Evolutionary conservation across 2,888 invertebrate genomes (phyloP).

Genomic region (Timandra comae): DNA sequence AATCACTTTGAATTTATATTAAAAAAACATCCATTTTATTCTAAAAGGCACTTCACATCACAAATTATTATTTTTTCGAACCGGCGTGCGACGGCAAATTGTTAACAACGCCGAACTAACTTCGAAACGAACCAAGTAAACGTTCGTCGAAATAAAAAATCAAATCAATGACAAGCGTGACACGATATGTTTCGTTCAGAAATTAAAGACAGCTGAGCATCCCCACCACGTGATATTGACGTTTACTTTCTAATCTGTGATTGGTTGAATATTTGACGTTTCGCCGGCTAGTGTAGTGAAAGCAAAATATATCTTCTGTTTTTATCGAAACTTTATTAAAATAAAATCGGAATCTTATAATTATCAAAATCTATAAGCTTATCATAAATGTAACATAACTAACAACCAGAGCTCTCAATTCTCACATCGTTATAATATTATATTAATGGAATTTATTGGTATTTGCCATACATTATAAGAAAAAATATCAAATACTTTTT

Average conservation of each 20-base stretch:
- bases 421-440: too few species aligned
- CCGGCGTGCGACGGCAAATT: slow-evolving; percentile 30
- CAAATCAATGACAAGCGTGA: slow-evolving; percentile 7
- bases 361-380: too few species aligned
- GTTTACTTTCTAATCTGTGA: slow-evolving; percentile 19
- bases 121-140: too few species aligned
- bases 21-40: slow-evolving; percentile 59
- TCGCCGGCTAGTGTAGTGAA: neutral
- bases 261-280: slow-evolving; percentile 18
- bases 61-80: slow-evolving; percentile 34
- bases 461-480: too few species aligned
- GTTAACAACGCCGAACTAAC: slow-evolving; percentile 29
- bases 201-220: slow-evolving; percentile 13
- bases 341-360: too few species aligned
- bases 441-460: too few species aligned
- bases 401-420: too few species aligned
- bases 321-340: too few species aligned
- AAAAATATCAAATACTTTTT: too few species aligned
- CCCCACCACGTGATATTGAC: slow-evolving; percentile 44
- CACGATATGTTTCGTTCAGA: slow-evolving; percentile 37
- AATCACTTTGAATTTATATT: slow-evolving; percentile 29
- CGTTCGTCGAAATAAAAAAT: slow-evolving; percentile 1
- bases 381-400: too few species aligned
- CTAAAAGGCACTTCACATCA: slow-evolving; percentile 56
- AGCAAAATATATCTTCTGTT: too few species aligned